phyloP scores from a whole-genome alignment of 2,113 vertebrate species.

The Alces alces region DNA sequence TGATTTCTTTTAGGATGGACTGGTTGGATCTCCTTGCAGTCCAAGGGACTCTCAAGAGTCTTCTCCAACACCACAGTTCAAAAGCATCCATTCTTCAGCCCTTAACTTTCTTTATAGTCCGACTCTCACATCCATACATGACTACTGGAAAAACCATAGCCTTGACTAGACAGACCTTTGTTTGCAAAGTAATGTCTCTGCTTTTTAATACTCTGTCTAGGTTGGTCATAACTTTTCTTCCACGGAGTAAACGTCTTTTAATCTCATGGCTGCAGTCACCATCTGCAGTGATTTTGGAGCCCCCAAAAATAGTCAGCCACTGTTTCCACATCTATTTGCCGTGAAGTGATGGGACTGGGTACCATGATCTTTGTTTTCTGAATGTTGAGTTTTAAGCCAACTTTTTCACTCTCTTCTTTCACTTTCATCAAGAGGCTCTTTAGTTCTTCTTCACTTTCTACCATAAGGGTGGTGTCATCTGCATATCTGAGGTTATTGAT shows the following conservation, averaged over 20 bases:
- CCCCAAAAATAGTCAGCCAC: fast-evolving
- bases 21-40: neutral
- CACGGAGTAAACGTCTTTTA: neutral
- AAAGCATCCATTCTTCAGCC: fast-evolving
- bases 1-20: neutral
- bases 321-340: neutral
- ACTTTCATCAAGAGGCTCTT: neutral
- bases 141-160: neutral
- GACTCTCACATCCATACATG: neutral
- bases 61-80: neutral
- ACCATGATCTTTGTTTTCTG: neutral
- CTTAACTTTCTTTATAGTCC: neutral
- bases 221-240: neutral
- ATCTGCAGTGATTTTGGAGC: neutral
- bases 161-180: neutral
- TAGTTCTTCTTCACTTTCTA: neutral
- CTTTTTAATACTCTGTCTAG: neutral
- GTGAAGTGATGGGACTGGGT: neutral
- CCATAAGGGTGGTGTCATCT: neutral
- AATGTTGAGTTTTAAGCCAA: neutral
- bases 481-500: neutral
- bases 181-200: neutral
- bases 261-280: neutral
- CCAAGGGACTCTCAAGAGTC: neutral
- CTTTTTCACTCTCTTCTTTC: neutral